Evolutionary conservation across 1,140 invertebrate genomes (phyloP), one percentile per base, ranked within the genome.

Genomic region (Leptinotarsa texana): DNA sequence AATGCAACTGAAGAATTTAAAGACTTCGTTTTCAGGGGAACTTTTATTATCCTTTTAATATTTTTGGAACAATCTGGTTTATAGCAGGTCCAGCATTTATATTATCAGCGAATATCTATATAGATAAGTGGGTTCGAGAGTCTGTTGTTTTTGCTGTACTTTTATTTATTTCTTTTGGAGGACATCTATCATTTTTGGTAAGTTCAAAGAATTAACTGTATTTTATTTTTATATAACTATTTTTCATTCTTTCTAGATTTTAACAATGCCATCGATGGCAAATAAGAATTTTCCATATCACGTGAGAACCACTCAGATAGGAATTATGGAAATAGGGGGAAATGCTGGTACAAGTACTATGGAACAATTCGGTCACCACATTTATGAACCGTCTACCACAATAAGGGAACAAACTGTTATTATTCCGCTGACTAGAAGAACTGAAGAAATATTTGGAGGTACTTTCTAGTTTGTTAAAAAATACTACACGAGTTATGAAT

Each of bases 41-140:
- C 71, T 92, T 92, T 82, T 91, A 91, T 82, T 91, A 91, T 74
- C 92, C 93, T 2, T 93, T 96, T 82, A 93, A 93, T 80, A 86
- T 93, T n/a, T 90, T 93, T 75, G 93, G 93, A 72, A 93, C 92
- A 0, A 79, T 94, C 27, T 96, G 94, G 94, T 94, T 95, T 85
- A 89, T 93, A 80, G 91, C 94, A 2, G 92, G 92, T 2, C 94
- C 94, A 0, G 85, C 93, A 2, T 90, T 94, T 62, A 92, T 96
- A 70, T 82, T 98, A 1, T 90, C 93, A n/a, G 92, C 94, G 1
- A 95, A 94, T 81, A 90, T 91, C 76, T 91, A 93, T 65, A 91
- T 97, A 69, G 93, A 95, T 84, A 92, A 93, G 85, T 97, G 95
- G 95, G 91, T 96, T n/a, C 85, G 96, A 77, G 95, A 97, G 82